These are phyloP conservation scores for Apis florea DNA, from an alignment of 1,140 invertebrate species.

Conservation along the genomic window DNA sequence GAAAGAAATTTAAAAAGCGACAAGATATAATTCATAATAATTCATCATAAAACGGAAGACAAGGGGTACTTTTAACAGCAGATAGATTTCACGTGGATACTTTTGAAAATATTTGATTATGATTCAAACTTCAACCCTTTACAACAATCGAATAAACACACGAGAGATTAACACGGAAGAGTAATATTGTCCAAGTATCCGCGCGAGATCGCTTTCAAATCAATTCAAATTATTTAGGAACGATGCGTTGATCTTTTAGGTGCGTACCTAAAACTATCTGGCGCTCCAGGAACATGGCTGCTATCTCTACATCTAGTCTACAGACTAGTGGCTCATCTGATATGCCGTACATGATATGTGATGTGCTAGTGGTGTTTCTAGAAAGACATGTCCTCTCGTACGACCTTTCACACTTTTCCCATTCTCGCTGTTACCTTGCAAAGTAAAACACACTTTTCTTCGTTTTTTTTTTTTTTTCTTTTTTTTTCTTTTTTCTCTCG, in stretches of 20 bases:
- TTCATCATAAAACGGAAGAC: slow-evolving; percentile 35
- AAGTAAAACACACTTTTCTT: slow-evolving; percentile 36
- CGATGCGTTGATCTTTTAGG: slow-evolving; percentile 76
- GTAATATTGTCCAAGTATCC: slow-evolving; percentile 22
- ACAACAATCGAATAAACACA: too few species aligned
- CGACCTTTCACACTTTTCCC: slow-evolving; percentile 55
- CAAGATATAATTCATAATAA: too few species aligned
- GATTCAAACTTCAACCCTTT: neutral
- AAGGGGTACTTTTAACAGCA: slow-evolving; percentile 54
- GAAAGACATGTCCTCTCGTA: slow-evolving; percentile 62
- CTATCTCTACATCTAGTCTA: slow-evolving; percentile 80
- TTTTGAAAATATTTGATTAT: too few species aligned
- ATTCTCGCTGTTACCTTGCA: slow-evolving; percentile 48
- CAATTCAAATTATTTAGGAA: slow-evolving; percentile 73
- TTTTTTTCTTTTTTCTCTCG: too few species aligned
- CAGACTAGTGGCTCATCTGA: slow-evolving; percentile 77
- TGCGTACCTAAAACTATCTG: slow-evolving; percentile 80
- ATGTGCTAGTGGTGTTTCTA: slow-evolving; percentile 75
- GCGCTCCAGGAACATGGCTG: slow-evolving; percentile 77
- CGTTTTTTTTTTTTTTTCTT: too few species aligned
- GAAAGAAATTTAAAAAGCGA: slow-evolving; percentile 29
- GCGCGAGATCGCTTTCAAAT: slow-evolving; percentile 53
- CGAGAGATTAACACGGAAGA: neutral
- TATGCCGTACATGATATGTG: slow-evolving; percentile 78
- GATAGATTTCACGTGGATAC: slow-evolving; percentile 65